These are phyloP conservation scores for Meiosimyza platycephala DNA, from an alignment of 2,888 invertebrate genomes.

Conservation along the genomic window DNA sequence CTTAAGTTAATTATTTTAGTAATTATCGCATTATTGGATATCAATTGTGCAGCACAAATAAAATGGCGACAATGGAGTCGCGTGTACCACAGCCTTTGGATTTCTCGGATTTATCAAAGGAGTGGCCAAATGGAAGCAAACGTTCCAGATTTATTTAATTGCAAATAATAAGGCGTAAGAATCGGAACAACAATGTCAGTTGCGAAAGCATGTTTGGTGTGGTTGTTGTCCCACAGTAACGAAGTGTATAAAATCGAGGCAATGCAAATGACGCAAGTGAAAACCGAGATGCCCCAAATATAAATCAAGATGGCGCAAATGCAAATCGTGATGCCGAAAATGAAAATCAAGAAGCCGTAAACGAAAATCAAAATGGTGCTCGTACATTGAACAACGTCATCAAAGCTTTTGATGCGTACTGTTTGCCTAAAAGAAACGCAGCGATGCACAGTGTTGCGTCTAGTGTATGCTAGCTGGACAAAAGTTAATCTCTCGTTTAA, in stretches of 20 bases:
- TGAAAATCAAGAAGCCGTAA: too few species aligned
- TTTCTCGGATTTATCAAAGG: constrained; percentile 10
- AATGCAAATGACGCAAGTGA: neutral
- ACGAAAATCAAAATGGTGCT: neutral
- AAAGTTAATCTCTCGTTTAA: too few species aligned
- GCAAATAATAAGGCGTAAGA: neutral
- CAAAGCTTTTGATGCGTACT: constrained; percentile 22
- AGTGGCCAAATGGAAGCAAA: constrained; percentile 21
- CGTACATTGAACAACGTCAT: constrained; percentile 7
- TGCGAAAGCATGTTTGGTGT: neutral
- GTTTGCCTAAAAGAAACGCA: constrained; percentile 15
- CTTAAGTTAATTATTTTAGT: too few species aligned
- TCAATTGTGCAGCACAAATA: too few species aligned
- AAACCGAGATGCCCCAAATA: too few species aligned
- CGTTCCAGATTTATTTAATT: constrained; percentile 5
- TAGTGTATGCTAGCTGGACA: too few species aligned
- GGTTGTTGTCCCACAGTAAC: too few species aligned
- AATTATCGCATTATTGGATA: too few species aligned
- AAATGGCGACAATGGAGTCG: neutral
- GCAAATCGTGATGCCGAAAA: too few species aligned
- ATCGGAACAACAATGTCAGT: neutral
- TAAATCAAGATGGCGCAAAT: too few species aligned
- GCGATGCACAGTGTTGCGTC: too few species aligned
- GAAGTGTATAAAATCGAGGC: neutral
- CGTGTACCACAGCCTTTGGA: neutral